A percentile compares a stretch with the other conserved stretches of the same genome.
Evolutionary conservation across 2,797 vertebrate species (phyloP).

Genomic region (Amblyopsis hoosieri): DNA sequence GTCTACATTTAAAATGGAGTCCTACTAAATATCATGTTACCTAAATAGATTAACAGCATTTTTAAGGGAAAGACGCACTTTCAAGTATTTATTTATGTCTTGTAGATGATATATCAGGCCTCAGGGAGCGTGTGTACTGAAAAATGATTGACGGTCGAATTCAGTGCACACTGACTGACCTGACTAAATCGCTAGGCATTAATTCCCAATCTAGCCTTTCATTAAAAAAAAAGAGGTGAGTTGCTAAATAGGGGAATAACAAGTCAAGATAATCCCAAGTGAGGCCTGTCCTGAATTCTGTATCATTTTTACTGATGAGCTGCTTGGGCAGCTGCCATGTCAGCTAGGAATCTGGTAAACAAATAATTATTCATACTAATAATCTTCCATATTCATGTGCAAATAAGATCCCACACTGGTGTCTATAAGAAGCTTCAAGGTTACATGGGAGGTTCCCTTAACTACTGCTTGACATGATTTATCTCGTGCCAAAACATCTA

Average conservation of each 20-base stretch:
- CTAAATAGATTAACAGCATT: no score
- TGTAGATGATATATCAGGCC: slow-evolving; percentile 27
- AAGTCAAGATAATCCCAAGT: slow-evolving; percentile 72
- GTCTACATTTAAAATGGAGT: no score
- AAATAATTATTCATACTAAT: slow-evolving; percentile 85
- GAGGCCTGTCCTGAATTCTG: slow-evolving; percentile 76
- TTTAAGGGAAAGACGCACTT: slow-evolving; percentile 8
- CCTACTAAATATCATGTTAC: no score
- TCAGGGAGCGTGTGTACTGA: slow-evolving; percentile 28
- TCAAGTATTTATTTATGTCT: slow-evolving; percentile 27
- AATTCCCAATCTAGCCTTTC: slow-evolving; percentile 36
- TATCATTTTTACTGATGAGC: slow-evolving; percentile 78
- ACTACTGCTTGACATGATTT: slow-evolving; percentile 63
- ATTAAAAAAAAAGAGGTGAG: slow-evolving; percentile 55
- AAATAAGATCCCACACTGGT: slow-evolving; percentile 72
- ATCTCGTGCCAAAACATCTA: slow-evolving; percentile 61
- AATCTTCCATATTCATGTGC: slow-evolving; percentile 80
- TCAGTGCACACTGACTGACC: slow-evolving; percentile 59
- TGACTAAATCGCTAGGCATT: slow-evolving; percentile 47
- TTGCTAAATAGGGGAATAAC: slow-evolving; percentile 68
- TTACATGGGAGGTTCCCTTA: slow-evolving; percentile 73
- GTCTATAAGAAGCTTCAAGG: slow-evolving; percentile 73
- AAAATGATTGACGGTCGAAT: slow-evolving; percentile 65
- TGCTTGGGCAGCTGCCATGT: slow-evolving; percentile 78
- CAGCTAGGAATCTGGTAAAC: slow-evolving; percentile 76